Conservation (phyloP, 2,113 vertebrate species). For the Oreochromis aureus region DNA sequence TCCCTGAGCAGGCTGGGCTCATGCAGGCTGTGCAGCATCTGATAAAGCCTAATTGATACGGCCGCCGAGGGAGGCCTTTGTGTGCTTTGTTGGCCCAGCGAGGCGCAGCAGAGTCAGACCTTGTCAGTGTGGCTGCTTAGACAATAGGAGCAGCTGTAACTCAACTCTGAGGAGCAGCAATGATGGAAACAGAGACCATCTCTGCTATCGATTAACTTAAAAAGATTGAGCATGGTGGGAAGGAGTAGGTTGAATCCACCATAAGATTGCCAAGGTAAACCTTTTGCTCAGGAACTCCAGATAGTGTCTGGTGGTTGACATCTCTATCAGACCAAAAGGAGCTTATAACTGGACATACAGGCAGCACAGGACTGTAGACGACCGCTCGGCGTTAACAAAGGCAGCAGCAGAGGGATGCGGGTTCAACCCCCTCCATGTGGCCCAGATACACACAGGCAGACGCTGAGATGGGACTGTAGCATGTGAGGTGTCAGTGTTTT, state of each 20-base stretch:
- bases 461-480: constrained; percentile 50
- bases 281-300: not conserved
- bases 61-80: constrained; percentile 52
- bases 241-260: not conserved
- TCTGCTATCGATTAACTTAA: not conserved
- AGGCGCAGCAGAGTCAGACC: constrained; percentile 53
- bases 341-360: not conserved
- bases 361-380: not conserved
- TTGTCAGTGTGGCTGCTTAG: constrained; percentile 61
- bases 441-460: constrained; percentile 46
- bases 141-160: constrained; percentile 79
- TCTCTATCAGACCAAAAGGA: not conserved
- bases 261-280: not conserved
- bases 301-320: not conserved
- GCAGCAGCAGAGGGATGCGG: constrained; percentile 17
- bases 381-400: not conserved
- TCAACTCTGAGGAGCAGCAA: constrained; percentile 44
- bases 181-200: constrained; percentile 29
- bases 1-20: constrained; percentile 39
- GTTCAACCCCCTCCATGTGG: constrained; percentile 48
- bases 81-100: constrained; percentile 54
- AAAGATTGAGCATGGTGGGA: not conserved
- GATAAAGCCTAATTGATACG: constrained; percentile 69
- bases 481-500: constrained; percentile 38
- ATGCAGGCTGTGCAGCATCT: constrained; percentile 70